Evolutionary conservation across 2,797 vertebrate genomes (phyloP), one percentile per base, ranked within the genome.

Genomic region (Platalea minor): DNA sequence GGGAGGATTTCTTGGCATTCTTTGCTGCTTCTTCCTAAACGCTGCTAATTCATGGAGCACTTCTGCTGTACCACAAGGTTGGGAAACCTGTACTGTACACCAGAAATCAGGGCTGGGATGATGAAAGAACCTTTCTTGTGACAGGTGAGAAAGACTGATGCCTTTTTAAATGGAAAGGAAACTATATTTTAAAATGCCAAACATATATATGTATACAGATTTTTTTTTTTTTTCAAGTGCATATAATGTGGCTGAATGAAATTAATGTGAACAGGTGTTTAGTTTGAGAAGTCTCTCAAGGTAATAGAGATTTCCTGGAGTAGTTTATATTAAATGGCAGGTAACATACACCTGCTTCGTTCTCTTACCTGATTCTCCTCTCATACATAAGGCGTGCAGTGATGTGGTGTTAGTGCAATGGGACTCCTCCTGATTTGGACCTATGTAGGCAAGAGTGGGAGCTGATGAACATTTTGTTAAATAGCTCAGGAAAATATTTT

Each of bases 101-200:
- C 37, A 80, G 29, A 60, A 88, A 96, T 45, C 25, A 31, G 77
- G 73, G 26, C 54, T 76, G 70, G 70, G 54, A 68, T 77, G 74
- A 57, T 29, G 33, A 68, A 91, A 94, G 76, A 93, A 61, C 46
- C 37, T 79, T 95, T 75, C 67, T 87, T 74, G 23, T 95, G 85
- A 94, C 83, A 75, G 61, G 54, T 84, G 92, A 92, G 87, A 90
- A 88, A 95, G 81, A 92, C 56, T 56, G 64, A 72, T 83, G 43
- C 26, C 59, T 96, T 94, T 95, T 94, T 86, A 94, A 97, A 95
- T 80, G 68, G 82, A 95, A 97, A 97, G 84, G 5, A 91, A 96
- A 68, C 61, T 92, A 6, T 94, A 89, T 79, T 88, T 98, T 96
- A 86, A 97, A 96, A 96, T 83, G 31, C 41, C 85, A 73, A 63